Conservation (phyloP, 2,888 invertebrate genomes). For the Cephus sareptanus region DNA sequence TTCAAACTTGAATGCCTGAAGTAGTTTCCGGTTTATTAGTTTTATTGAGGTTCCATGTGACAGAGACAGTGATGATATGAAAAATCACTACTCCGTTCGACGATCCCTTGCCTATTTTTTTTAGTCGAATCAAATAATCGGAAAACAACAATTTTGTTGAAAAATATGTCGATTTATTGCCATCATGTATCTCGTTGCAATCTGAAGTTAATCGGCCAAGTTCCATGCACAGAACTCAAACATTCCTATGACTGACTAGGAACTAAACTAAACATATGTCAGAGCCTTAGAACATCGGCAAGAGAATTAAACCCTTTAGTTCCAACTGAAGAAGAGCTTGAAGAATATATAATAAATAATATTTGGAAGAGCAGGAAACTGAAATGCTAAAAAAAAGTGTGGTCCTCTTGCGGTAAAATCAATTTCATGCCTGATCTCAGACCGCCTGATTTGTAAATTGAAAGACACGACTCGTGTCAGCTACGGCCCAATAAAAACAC, state of each 20-base stretch:
- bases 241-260: conserved; percentile 67
- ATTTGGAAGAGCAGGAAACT: conserved; percentile 72
- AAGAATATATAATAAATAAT: conserved; percentile 67
- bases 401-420: neutral
- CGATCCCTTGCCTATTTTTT: neutral
- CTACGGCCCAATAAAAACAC: neutral
- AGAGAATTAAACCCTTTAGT: conserved; percentile 69
- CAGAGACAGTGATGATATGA: neutral
- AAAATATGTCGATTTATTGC: conserved; percentile 53
- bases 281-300: conserved; percentile 69
- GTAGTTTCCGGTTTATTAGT: neutral
- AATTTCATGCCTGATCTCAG: neutral
- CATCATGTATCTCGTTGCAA: neutral
- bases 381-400: conserved; percentile 52
- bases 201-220: conserved; percentile 64
- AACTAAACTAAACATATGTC: conserved; percentile 71
- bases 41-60: neutral
- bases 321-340: conserved; percentile 73
- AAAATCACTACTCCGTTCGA: neutral
- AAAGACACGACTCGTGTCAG: neutral
- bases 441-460: neutral
- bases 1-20: conserved; percentile 1
- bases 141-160: conserved; percentile 35
- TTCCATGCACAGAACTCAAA: conserved; percentile 66
- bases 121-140: conserved; percentile 19